Percentiles rank a stretch among this genome's conserved stretches.
These are phyloP conservation scores for Chelonus formosanus DNA, from an alignment of 2,888 invertebrate species.

Conservation along the genomic window DNA sequence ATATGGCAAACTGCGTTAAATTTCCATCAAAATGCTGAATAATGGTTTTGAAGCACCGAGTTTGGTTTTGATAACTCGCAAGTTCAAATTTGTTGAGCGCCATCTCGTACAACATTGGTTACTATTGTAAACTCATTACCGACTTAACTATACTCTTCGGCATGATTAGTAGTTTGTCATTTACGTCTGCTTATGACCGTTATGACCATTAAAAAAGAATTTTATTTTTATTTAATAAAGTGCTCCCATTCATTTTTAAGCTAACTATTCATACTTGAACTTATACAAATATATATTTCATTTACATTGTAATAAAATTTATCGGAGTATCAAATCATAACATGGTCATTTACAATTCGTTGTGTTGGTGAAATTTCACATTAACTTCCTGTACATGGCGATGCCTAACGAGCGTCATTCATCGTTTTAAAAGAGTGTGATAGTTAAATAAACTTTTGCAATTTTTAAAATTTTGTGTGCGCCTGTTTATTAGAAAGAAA, in stretches of 20 bases:
- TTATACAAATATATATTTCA: slow-evolving; percentile 7
- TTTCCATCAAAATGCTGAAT: too few relatives aligned
- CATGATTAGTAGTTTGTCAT: slow-evolving; percentile 9
- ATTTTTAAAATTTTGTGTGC: background rate
- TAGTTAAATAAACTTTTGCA: slow-evolving; percentile 5
- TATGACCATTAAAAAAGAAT: slow-evolving; percentile 2
- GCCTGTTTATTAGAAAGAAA: background rate
- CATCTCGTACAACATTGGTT: too few relatives aligned
- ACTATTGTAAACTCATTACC: too few relatives aligned
- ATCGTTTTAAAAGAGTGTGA: slow-evolving; percentile 27
- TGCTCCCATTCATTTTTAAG: background rate
- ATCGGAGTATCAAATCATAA: slow-evolving; percentile 29
- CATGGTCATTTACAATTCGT: slow-evolving; percentile 46
- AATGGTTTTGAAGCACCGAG: too few relatives aligned
- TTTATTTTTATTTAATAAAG: too few relatives aligned
- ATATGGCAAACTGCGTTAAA: too few relatives aligned
- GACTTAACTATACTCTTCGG: background rate
- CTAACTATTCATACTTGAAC: background rate
- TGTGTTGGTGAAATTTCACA: slow-evolving; percentile 51
- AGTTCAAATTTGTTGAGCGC: too few relatives aligned
- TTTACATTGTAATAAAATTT: background rate
- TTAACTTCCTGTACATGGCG: slow-evolving; percentile 51
- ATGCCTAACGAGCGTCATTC: slow-evolving; percentile 50
- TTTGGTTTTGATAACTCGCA: too few relatives aligned
- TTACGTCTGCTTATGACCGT: slow-evolving; percentile 11